A percentile compares a stretch with the other conserved stretches of the same genome.
Evolutionary conservation across 2,113 vertebrate species (phyloP).

Genomic region (Gymnarchus niloticus): DNA sequence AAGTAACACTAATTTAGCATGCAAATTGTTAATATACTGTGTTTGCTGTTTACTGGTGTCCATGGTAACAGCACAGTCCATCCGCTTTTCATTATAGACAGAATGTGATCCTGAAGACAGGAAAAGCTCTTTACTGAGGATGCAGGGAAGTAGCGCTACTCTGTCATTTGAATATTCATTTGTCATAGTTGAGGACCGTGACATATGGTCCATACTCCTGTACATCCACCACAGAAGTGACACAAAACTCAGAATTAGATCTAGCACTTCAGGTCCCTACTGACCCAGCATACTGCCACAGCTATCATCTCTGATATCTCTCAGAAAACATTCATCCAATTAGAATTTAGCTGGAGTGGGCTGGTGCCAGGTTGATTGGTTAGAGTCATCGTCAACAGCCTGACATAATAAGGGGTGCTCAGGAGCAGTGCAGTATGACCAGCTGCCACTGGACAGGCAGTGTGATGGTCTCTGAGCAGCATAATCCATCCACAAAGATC

Average conservation of each 20-base stretch:
- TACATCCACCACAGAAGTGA: constrained; percentile 49
- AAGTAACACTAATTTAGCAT: constrained; percentile 4
- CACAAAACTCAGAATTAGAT: constrained; percentile 67
- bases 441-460: background rate
- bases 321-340: constrained; percentile 52
- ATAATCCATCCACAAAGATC: background rate
- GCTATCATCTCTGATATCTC: constrained; percentile 54
- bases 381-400: background rate
- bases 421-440: background rate
- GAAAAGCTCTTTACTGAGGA: constrained; percentile 32
- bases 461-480: background rate
- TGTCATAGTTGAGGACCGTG: constrained; percentile 54
- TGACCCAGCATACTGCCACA: constrained; percentile 62
- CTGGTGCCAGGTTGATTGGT: background rate
- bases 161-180: constrained; percentile 70
- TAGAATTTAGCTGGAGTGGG: constrained; percentile 28
- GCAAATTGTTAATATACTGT: constrained; percentile 6
- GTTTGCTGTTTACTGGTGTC: constrained; percentile 10
- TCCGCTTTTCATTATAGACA: background rate
- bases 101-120: constrained; percentile 17
- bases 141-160: constrained; percentile 40
- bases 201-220: constrained; percentile 64
- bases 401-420: background rate
- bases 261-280: constrained; percentile 65
- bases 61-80: constrained; percentile 15